These are phyloP conservation scores for Tenodera sinensis DNA, from an alignment of 2,888 invertebrate genomes.

Conservation along the genomic window DNA sequence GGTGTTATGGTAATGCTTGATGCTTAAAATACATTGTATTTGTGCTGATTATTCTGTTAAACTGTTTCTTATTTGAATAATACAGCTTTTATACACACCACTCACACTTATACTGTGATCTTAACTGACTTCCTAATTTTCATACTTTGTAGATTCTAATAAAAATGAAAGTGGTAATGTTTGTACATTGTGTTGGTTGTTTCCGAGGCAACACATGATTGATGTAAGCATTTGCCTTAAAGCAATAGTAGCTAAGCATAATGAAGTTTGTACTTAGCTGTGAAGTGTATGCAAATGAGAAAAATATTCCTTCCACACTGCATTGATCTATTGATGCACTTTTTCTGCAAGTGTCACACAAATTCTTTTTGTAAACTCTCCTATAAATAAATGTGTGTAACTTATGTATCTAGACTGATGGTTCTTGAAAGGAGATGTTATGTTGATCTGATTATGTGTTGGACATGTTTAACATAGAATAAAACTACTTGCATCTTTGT, in stretches of 20 bases:
- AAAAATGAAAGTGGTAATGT: background rate
- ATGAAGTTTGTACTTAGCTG: background rate
- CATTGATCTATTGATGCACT: background rate
- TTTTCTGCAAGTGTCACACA: background rate
- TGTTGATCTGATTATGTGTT: background rate
- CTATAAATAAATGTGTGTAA: background rate
- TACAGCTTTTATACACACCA: background rate
- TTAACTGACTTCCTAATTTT: background rate
- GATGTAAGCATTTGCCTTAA: background rate
- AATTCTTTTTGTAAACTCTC: background rate
- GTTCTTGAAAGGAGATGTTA: background rate
- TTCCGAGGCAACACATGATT: background rate
- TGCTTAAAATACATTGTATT: background rate
- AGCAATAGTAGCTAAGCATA: background rate
- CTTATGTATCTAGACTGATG: background rate
- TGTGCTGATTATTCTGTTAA: background rate
- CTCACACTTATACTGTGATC: slow-evolving; percentile 2
- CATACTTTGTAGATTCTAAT: background rate
- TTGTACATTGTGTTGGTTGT: background rate
- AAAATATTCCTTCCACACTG: background rate
- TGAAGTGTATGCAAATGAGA: background rate
- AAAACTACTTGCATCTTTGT: background rate
- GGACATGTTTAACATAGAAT: background rate
- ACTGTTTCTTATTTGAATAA: background rate
- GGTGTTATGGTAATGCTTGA: background rate